A percentile compares a stretch with the other conserved stretches of the same genome.
These are phyloP conservation scores for Beaufortia kweichowensis DNA, from an alignment of 2,113 vertebrate genomes.

Conservation along the genomic window DNA sequence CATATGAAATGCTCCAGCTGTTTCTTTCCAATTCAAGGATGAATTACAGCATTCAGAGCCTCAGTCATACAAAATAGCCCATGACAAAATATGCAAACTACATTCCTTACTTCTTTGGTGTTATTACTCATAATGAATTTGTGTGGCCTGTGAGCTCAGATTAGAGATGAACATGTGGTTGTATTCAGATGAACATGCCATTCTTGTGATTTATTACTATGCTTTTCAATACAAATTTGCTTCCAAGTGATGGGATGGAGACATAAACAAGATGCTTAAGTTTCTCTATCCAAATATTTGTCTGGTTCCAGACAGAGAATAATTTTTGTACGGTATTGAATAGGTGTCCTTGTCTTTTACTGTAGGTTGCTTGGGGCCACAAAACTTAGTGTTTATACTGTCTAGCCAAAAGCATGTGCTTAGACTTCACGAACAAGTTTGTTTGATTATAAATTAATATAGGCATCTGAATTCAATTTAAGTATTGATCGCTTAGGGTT, in stretches of 20 bases:
- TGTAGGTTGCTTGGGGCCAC: conserved; percentile 31
- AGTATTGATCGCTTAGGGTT: no score
- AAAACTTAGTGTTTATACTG: no score
- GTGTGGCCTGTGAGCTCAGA: conserved; percentile 33
- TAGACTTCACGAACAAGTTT: no score
- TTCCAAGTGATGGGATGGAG: conserved; percentile 9
- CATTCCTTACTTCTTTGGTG: not conserved
- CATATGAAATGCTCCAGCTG: conserved; percentile 24
- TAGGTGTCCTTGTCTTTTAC: conserved; percentile 46
- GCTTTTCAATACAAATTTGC: conserved; percentile 36
- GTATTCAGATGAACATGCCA: conserved; percentile 18
- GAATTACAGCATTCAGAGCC: conserved; percentile 15
- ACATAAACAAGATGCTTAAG: conserved; percentile 45
- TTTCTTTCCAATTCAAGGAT: conserved; percentile 19
- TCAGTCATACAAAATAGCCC: conserved; percentile 12
- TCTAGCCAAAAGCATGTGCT: conserved; percentile 38
- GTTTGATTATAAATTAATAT: no score
- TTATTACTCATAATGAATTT: conserved; percentile 23
- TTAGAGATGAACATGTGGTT: not conserved
- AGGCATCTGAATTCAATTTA: no score
- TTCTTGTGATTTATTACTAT: conserved; percentile 24
- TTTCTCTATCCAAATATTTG: conserved; percentile 22
- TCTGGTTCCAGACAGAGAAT: conserved; percentile 28
- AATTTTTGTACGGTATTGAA: conserved; percentile 20
- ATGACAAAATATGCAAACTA: conserved; percentile 12